Evolutionary conservation across 2,797 vertebrate species (phyloP).

Genomic region (Halcyon leucocephala): DNA sequence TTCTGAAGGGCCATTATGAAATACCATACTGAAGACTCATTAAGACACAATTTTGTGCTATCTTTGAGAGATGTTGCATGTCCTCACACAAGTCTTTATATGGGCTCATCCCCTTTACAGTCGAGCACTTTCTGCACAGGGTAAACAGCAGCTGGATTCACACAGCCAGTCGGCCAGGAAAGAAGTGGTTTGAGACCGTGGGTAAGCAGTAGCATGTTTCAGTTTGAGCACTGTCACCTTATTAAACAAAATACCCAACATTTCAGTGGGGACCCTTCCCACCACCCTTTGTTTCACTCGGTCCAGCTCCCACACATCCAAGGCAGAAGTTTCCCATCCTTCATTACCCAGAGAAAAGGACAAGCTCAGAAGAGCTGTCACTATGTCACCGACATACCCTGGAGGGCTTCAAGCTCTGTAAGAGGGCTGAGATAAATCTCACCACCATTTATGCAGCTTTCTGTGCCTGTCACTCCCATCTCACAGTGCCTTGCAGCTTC

Average conservation of each 20-base stretch:
- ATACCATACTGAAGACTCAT: not conserved
- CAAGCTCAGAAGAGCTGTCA: not conserved
- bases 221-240: not conserved
- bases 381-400: not conserved
- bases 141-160: not conserved
- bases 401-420: not conserved
- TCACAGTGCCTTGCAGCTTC: not conserved
- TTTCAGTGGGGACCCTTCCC: not conserved
- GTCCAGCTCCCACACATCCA: not conserved
- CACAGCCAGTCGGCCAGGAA: not conserved
- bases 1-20: slow-evolving; percentile 13
- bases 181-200: not conserved
- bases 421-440: not conserved
- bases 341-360: not conserved
- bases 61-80: slow-evolving; percentile 22
- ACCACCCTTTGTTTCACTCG: not conserved
- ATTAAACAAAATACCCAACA: not conserved
- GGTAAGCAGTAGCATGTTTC: not conserved
- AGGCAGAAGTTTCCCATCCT: not conserved
- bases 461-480: not conserved
- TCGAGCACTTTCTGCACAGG: not conserved
- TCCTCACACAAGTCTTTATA: not conserved
- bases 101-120: not conserved
- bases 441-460: not conserved
- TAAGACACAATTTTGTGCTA: not conserved